phyloP scores from a whole-genome alignment of 2,888 invertebrate genomes.

The Asteroscopus sphinx region DNA sequence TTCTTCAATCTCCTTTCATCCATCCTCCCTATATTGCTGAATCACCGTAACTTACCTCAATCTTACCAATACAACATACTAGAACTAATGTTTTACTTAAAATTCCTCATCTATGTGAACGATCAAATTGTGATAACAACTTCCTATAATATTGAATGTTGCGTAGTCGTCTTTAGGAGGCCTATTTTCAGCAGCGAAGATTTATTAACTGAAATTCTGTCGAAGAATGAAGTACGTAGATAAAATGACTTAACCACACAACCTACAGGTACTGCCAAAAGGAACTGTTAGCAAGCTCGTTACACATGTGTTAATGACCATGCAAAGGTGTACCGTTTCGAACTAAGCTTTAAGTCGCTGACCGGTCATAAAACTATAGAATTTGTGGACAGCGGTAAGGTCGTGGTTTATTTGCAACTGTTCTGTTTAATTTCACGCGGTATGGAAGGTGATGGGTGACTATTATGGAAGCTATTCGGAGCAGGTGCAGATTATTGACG shows the following conservation, averaged over 20 bases:
- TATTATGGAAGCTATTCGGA: neutral
- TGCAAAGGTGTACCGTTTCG: constrained; percentile 16
- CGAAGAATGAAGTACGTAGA: neutral
- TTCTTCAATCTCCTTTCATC: too few relatives aligned
- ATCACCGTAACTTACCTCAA: too few relatives aligned
- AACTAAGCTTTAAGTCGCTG: constrained; percentile 9
- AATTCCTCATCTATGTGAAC: too few relatives aligned
- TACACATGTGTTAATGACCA: constrained; percentile 11
- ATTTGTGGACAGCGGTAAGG: constrained; percentile 15
- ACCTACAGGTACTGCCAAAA: neutral
- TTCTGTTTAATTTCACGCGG: constrained; percentile 1
- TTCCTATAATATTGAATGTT: too few relatives aligned
- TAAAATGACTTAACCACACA: constrained; percentile 5
- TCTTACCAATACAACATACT: too few relatives aligned
- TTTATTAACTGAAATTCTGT: too few relatives aligned
- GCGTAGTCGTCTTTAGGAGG: too few relatives aligned
- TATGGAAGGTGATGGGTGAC: constrained; percentile 5
- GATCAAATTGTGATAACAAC: too few relatives aligned
- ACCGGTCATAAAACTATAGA: constrained; percentile 19
- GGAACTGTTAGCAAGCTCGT: constrained; percentile 6
- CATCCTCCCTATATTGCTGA: too few relatives aligned
- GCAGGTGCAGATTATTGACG: neutral
- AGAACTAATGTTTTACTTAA: too few relatives aligned
- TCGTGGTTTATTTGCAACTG: constrained; percentile 13
- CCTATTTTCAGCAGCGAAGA: too few relatives aligned